phyloP scores from a whole-genome alignment of 1,140 invertebrate species.

The Popillia japonica region DNA sequence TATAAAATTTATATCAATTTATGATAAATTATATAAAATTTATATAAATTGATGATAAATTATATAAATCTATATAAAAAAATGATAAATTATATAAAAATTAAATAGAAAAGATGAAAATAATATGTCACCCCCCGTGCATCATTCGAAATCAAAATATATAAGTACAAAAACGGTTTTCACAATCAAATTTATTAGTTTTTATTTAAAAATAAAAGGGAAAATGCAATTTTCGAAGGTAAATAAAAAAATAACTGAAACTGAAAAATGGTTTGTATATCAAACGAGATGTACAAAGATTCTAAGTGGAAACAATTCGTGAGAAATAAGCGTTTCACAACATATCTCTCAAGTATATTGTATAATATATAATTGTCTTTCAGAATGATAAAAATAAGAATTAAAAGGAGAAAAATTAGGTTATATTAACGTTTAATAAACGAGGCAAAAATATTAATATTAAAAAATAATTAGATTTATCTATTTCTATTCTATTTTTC shows the following conservation, averaged over 20 bases:
- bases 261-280: conserved; percentile 15
- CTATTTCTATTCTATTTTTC: background rate
- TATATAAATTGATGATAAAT: no score
- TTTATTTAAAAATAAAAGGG: background rate
- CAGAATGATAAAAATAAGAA: background rate
- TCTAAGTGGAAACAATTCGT: background rate
- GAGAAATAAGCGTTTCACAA: background rate
- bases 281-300: background rate
- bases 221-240: background rate
- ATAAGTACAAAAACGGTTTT: background rate
- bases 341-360: conserved; percentile 28
- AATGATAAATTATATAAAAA: background rate
- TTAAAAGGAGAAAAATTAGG: background rate
- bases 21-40: no score
- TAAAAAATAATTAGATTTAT: background rate
- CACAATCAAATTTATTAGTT: no score
- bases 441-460: background rate
- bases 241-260: conserved; percentile 7
- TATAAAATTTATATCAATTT: no score
- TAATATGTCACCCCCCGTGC: background rate
- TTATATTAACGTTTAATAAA: conserved; percentile 14
- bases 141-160: background rate
- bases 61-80: no score
- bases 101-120: background rate
- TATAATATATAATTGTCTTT: conserved; percentile 28